phyloP scores from a whole-genome alignment of 2,888 invertebrate genomes.

The Pollenia angustigena region DNA sequence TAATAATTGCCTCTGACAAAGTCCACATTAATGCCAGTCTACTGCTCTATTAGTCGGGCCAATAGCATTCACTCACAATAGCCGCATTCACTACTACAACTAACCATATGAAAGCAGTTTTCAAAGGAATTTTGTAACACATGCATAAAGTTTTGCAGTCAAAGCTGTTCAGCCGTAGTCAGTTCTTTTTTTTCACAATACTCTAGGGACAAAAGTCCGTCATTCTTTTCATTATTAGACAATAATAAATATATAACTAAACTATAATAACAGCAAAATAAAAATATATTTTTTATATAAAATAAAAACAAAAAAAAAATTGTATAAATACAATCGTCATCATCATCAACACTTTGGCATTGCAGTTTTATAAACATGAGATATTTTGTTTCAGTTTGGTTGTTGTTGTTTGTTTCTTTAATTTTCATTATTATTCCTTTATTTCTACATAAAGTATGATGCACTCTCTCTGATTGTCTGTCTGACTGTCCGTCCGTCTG shows the following conservation, averaged over 20 bases:
- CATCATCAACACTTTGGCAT: constrained; percentile 65
- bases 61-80: constrained; percentile 9
- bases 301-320: constrained; percentile 27
- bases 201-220: constrained; percentile 66
- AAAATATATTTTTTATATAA: background rate
- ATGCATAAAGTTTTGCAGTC: constrained; percentile 48
- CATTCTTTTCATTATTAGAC: constrained; percentile 65
- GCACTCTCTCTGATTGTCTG: constrained; percentile 23
- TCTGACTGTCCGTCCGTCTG: constrained; percentile 4
- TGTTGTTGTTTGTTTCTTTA: background rate
- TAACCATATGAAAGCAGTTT: constrained; percentile 41
- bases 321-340: constrained; percentile 45
- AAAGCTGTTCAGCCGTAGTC: constrained; percentile 7
- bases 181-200: constrained; percentile 30
- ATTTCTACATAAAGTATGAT: constrained; percentile 38
- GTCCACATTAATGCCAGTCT: constrained; percentile 56
- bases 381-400: constrained; percentile 32
- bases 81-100: background rate
- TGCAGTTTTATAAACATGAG: constrained; percentile 58
- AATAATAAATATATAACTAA: constrained; percentile 62
- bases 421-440: constrained; percentile 38
- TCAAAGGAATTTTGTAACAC: constrained; percentile 61
- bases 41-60: constrained; percentile 53
- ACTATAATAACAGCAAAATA: constrained; percentile 63
- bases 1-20: constrained; percentile 69